phyloP scores from a whole-genome alignment of 37 sponge, comb jelly and placozoan species.

The Crambe crambe region DNA sequence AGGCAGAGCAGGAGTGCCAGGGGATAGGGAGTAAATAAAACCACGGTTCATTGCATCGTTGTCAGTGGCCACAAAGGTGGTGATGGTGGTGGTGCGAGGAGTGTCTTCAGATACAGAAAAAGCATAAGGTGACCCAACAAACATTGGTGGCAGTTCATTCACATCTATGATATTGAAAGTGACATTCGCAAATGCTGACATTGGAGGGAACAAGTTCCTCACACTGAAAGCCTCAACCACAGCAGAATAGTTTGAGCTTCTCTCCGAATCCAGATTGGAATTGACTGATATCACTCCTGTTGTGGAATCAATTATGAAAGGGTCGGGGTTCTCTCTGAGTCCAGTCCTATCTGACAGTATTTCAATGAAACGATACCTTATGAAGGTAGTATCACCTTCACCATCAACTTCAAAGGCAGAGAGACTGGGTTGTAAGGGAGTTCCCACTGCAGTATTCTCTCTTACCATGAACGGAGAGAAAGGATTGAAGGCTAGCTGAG shows the following conservation, averaged over 20 bases:
- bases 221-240: conserved; percentile 54
- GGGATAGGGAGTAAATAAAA: conserved; percentile 19
- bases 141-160: conserved; percentile 60
- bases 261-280: conserved; percentile 48
- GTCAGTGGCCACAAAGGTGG: conserved; percentile 47
- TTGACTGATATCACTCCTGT: conserved; percentile 27
- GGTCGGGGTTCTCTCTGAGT: neutral
- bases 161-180: conserved; percentile 41
- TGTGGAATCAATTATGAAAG: conserved; percentile 21
- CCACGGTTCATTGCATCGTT: conserved; percentile 35
- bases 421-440: conserved; percentile 6
- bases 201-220: conserved; percentile 29
- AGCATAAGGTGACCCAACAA: conserved; percentile 40
- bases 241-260: conserved; percentile 15
- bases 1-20: conserved; percentile 19
- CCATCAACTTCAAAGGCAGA: conserved; percentile 55
- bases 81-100: neutral
- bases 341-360: conserved; percentile 25
- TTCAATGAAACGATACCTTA: conserved; percentile 40
- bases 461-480: neutral
- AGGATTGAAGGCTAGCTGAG: conserved; percentile 25
- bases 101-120: conserved; percentile 48
- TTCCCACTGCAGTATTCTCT: conserved; percentile 20
- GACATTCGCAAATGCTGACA: conserved; percentile 18
- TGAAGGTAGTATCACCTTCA: conserved; percentile 9